Conservation (phyloP, 2,797 vertebrate species). For the Avahi laniger region DNA sequence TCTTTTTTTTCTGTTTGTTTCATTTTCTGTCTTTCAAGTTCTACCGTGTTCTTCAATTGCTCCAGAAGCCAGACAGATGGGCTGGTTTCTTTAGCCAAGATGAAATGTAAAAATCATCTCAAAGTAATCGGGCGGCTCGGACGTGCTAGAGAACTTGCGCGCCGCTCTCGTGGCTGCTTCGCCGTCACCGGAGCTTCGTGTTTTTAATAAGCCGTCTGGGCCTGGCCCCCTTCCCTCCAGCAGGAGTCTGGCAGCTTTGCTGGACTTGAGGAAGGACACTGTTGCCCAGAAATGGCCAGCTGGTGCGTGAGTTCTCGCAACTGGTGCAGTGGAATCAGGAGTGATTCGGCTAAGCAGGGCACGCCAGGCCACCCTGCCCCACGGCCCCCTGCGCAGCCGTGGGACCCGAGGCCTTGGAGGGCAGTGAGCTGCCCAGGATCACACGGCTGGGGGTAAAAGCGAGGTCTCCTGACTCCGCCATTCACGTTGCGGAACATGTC, state of each 20-base stretch:
- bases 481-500: background rate
- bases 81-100: slow-evolving; percentile 58
- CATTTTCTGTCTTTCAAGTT: slow-evolving; percentile 48
- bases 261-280: background rate
- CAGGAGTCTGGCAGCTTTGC: slow-evolving; percentile 39
- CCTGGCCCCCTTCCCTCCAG: background rate
- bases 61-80: slow-evolving; percentile 67
- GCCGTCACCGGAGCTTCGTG: background rate
- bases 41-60: slow-evolving; percentile 47
- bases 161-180: background rate
- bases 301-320: background rate
- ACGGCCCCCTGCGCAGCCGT: accelerated
- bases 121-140: slow-evolving; percentile 21
- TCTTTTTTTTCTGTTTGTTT: background rate
- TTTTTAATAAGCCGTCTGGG: slow-evolving; percentile 46
- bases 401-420: background rate
- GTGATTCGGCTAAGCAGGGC: background rate
- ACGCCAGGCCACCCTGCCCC: background rate
- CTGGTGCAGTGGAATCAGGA: background rate
- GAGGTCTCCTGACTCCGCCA: background rate
- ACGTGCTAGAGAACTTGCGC: background rate
- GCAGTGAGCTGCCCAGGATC: background rate
- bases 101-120: slow-evolving; percentile 54
- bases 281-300: background rate
- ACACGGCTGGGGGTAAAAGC: background rate